Conservation (phyloP, 2,797 vertebrate genomes). For the Caiman crocodilus region DNA sequence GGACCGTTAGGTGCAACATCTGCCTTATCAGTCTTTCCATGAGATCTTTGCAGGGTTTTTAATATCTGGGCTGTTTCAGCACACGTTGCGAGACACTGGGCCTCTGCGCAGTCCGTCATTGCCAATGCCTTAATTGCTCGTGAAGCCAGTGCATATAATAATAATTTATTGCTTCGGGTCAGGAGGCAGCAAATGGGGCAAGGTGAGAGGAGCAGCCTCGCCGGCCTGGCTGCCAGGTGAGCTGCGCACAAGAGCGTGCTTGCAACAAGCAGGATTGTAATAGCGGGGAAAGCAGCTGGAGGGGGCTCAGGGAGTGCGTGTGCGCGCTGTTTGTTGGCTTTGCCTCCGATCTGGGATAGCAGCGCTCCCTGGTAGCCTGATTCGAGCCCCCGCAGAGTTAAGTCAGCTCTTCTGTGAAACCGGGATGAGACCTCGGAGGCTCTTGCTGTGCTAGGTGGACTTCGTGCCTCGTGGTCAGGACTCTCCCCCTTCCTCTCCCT, state of each 20-base stretch:
- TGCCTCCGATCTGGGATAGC: fast-evolving
- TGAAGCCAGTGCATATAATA: slow-evolving; percentile 16
- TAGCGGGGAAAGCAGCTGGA: background rate
- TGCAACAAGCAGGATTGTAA: background rate
- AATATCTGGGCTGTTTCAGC: slow-evolving; percentile 42
- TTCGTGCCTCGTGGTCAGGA: background rate
- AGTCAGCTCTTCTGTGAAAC: background rate
- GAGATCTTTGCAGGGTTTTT: slow-evolving; percentile 51
- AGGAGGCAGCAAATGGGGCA: slow-evolving; percentile 23
- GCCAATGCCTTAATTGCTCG: slow-evolving; percentile 33
- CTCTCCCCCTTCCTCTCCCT: too few relatives aligned
- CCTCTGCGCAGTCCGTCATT: background rate
- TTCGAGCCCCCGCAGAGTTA: background rate
- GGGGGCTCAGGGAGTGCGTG: background rate
- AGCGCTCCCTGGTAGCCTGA: background rate
- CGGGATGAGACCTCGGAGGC: background rate
- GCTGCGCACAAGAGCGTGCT: background rate
- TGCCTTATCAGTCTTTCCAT: slow-evolving; percentile 50
- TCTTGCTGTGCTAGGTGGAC: background rate
- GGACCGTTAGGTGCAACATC: slow-evolving; percentile 47
- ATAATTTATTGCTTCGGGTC: slow-evolving; percentile 47
- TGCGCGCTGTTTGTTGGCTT: background rate
- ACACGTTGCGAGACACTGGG: slow-evolving; percentile 43
- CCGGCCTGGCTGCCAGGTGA: slow-evolving; percentile 1
- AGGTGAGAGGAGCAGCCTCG: background rate